Evolutionary conservation across 2,888 invertebrate genomes (phyloP), one percentile per base, ranked within the genome.

Genomic region (Capitulum mitella): DNA sequence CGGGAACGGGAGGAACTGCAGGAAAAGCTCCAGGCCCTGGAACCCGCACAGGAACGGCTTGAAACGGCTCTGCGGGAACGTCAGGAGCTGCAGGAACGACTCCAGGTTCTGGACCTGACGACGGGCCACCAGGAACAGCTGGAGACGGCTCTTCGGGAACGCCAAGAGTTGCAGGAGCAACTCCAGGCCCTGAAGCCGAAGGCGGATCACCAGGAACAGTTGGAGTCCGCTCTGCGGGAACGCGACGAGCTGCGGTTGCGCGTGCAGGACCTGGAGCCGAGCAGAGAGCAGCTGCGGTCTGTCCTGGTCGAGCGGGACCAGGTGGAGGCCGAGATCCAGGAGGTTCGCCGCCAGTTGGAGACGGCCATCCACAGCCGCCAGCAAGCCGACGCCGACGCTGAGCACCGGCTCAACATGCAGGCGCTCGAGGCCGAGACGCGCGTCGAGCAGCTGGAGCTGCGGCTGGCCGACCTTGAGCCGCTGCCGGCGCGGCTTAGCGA

Each of bases 391-490:
- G 1, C 22, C 1, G 29, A 46, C 76, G 46, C 32, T 3, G 16
- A 19, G 0, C 76, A 76, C 29, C 76, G 43, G 46, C 76, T 76
- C 29, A 76, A 46, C 76, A 16, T 76, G 46, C 76, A 76, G 76
- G 32, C 34, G n/a, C 76, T 76, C n/a, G 76, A 46, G 46, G n/a
- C 76, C 2, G 76, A 76, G 32, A 46, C 76, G 5, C 43, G n/a
- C 16, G 19, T 46, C 1, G 76, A 76, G 32, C 76, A 48, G 29
- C 76, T 32, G 22, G 76, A 76, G 76, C 32, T 76, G 76, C 26
- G 76, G 29, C n/a, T 76, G 29, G 76, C 76, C 46, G 70, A 70
- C 37, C 70, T 70, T 22, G 70, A 70, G 70, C 70, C 70, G 8
- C 12, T 46, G 19, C 16, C 3, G 16, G 26, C n/a, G 43, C 74